phyloP scores from a whole-genome alignment of 1,140 invertebrate genomes.

The Latrodectus geometricus region DNA sequence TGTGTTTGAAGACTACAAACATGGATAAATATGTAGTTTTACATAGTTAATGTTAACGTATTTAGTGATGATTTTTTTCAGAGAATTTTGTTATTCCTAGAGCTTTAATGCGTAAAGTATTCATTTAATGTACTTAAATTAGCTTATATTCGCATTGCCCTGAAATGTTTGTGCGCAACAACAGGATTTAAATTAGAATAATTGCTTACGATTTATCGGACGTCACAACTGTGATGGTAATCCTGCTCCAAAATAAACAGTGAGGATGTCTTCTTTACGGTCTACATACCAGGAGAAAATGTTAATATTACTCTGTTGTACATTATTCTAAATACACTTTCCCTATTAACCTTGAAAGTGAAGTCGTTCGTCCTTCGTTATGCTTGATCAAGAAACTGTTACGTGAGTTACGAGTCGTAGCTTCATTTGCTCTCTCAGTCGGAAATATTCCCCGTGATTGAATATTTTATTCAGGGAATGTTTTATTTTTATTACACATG shows the following conservation, averaged over 20 bases:
- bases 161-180: no score
- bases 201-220: no score
- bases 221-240: neutral
- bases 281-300: neutral
- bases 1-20: no score
- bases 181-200: no score
- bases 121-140: no score
- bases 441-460: constrained; percentile 17
- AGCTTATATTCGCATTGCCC: no score
- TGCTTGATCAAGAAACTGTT: constrained; percentile 58
- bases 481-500: no score
- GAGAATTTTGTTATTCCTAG: no score
- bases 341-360: constrained; percentile 52
- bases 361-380: constrained; percentile 38
- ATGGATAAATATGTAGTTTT: no score
- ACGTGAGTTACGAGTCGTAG: constrained; percentile 34
- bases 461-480: constrained; percentile 22
- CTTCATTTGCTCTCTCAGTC: constrained; percentile 16
- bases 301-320: neutral
- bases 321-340: neutral
- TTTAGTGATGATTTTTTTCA: no score
- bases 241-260: neutral
- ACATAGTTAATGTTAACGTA: no score
- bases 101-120: no score
- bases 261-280: neutral